Base-by-base conservation (phyloP, 2,888 invertebrate genomes). In the Dichetophora obliterata region DNA sequence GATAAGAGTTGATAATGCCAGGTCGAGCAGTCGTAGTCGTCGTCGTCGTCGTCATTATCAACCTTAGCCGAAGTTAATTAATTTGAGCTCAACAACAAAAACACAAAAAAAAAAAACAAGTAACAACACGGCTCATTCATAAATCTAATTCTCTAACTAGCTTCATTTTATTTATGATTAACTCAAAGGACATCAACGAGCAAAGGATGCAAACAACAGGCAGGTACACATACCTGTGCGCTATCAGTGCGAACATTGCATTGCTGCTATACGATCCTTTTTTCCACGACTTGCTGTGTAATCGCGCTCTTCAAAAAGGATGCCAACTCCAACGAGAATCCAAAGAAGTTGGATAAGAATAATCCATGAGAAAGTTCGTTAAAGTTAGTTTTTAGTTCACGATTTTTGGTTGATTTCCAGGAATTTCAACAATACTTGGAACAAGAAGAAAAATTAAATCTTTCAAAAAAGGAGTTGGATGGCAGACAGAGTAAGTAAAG, bases 381-480 rank as follows among this genome's bases (percentile, higher is more conserved):
- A 50, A 27, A 37, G 19, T 37, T 59, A 52, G 11, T 34, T 72
- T 72, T 37, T 43, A 72, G 72, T 43, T 61, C 27, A 31, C 59
- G 27, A 27, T 54, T 57, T 70, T 34, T 71, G 19, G 22, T 52
- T 5, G 27, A 27, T 65, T 73, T 73, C 73, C 73, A 73, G 52
- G 73, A 73, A 73, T 73, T 52, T 31, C 19, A 27, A 73, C 73
- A 73, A 73, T 73, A 73, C 48, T 73, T 73, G 14, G 63, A 50
- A 34, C 43, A 43, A 43, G 43, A 43, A 43, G 48, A 73, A 73
- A 63, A 50, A 24, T n/a, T 11, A 65, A 52, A 24, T 73, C 34
- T 63, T 73, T 27, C 4, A 73, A 50, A 31, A 5, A 27, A 50
- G 22, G 37, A 59, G 34, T 52, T 65, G 22, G 66, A 34, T 22